Conservation (phyloP, 2,888 invertebrate genomes). For the Troglohyphantes excavatus region DNA sequence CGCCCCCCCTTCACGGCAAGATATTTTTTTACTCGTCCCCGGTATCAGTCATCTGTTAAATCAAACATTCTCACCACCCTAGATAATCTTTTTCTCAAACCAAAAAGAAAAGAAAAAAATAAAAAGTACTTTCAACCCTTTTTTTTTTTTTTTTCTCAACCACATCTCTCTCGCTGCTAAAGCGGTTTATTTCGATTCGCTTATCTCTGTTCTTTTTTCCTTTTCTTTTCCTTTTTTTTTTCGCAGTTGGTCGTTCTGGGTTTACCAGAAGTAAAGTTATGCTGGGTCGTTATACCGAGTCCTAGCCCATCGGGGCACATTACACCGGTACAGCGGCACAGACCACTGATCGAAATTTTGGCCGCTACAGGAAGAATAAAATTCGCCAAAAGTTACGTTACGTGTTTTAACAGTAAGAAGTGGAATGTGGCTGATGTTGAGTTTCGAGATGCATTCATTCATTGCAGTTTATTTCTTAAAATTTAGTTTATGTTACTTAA, state of each 20-base stretch:
- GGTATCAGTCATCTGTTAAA: neutral
- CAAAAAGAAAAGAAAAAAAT: neutral
- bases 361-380: neutral
- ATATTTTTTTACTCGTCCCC: neutral
- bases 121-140: neutral
- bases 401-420: neutral
- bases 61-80: neutral
- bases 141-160: neutral
- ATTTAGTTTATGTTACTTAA: too few relatives aligned
- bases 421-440: too few relatives aligned
- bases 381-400: neutral
- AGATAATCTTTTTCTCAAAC: neutral
- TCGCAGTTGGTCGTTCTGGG: neutral
- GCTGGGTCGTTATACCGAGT: neutral
- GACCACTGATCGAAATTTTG: neutral
- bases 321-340: neutral
- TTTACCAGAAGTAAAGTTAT: conserved; percentile 6
- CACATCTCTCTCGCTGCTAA: neutral
- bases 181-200: conserved; percentile 11
- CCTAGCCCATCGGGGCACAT: conserved; percentile 15
- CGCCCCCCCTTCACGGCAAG: neutral
- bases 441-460: too few relatives aligned
- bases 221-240: neutral
- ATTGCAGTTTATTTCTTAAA: too few relatives aligned
- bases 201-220: neutral